phyloP scores from a whole-genome alignment of 2,888 invertebrate species.

The Drosophila colorata region DNA sequence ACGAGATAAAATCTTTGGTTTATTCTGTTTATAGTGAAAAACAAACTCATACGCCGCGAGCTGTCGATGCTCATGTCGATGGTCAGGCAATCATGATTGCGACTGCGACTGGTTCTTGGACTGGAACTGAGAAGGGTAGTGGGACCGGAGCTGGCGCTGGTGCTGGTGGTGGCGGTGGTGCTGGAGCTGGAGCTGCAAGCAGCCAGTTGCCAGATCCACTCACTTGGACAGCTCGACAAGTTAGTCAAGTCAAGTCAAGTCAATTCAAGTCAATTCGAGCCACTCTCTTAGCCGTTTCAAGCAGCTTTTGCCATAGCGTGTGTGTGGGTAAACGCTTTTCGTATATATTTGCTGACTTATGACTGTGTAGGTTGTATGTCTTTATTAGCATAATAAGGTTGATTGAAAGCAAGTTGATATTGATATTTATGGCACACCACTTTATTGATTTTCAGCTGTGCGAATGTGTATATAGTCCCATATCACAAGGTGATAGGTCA shows the following conservation, averaged over 20 bases:
- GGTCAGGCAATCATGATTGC: slow-evolving; percentile 66
- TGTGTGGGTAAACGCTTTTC: slow-evolving; percentile 4
- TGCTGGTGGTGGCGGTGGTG: not conserved
- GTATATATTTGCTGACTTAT: not conserved
- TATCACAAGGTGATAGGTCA: no score
- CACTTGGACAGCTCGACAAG: slow-evolving; percentile 55
- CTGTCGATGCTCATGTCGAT: slow-evolving; percentile 69
- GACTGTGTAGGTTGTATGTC: slow-evolving; percentile 63
- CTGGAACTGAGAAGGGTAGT: slow-evolving; percentile 11
- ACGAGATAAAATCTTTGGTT: slow-evolving; percentile 72
- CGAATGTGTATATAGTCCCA: slow-evolving; percentile 4
- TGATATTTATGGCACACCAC: slow-evolving; percentile 53
- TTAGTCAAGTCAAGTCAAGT: slow-evolving; percentile 42
- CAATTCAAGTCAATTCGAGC: slow-evolving; percentile 43
- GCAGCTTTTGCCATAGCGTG: slow-evolving; percentile 21
- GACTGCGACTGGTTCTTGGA: slow-evolving; percentile 30
- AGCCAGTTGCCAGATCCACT: slow-evolving; percentile 36
- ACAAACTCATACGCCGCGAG: slow-evolving; percentile 76
- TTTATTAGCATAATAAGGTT: slow-evolving; percentile 75
- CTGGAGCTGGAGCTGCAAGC: slow-evolving; percentile 6
- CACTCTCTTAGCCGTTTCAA: slow-evolving; percentile 55
- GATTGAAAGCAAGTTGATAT: slow-evolving; percentile 72
- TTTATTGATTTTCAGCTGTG: slow-evolving; percentile 31
- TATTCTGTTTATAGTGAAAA: slow-evolving; percentile 68
- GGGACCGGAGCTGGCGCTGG: not conserved